These are phyloP conservation scores for Scaptomyza hsui DNA, from an alignment of 1,140 invertebrate species.

Conservation along the genomic window DNA sequence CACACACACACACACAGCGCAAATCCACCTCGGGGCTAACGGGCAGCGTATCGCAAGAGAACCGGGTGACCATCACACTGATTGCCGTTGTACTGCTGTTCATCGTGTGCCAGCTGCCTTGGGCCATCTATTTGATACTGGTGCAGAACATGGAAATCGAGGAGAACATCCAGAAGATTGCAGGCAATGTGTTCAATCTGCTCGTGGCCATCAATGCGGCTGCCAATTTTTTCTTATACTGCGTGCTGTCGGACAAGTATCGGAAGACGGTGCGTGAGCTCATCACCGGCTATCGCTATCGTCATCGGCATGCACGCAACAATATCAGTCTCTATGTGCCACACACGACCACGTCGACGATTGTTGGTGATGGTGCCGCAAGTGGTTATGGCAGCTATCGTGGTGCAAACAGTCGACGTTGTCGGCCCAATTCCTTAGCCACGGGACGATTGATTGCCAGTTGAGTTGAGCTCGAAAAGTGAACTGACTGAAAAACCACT, in stretches of 20 bases:
- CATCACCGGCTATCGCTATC: conserved; percentile 85
- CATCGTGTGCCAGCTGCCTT: conserved; percentile 89
- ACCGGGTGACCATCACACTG: conserved; percentile 90
- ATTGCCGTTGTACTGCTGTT: conserved; percentile 91
- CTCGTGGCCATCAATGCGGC: conserved; percentile 89
- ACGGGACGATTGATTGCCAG: conserved; percentile 49
- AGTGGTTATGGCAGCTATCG: conserved; percentile 35
- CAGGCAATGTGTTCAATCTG: conserved; percentile 90
- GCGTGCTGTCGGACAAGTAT: conserved; percentile 90
- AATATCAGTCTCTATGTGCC: conserved; percentile 72
- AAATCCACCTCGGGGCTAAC: conserved; percentile 59
- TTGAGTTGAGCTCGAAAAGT: not conserved
- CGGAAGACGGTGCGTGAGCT: conserved; percentile 88
- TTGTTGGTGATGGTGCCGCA: conserved; percentile 43
- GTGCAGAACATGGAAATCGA: conserved; percentile 57
- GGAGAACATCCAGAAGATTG: conserved; percentile 57
- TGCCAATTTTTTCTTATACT: conserved; percentile 91
- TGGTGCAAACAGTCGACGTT: conserved; percentile 40
- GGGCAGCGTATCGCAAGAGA: conserved; percentile 86
- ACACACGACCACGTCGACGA: conserved; percentile 63
- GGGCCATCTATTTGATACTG: conserved; percentile 84
- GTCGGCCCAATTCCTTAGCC: conserved; percentile 34
- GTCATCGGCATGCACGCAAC: conserved; percentile 65
- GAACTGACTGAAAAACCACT: not conserved
- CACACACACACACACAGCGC: conserved; percentile 22